phyloP scores from a whole-genome alignment of 2,113 vertebrate species.

The Myotis brandtii region DNA sequence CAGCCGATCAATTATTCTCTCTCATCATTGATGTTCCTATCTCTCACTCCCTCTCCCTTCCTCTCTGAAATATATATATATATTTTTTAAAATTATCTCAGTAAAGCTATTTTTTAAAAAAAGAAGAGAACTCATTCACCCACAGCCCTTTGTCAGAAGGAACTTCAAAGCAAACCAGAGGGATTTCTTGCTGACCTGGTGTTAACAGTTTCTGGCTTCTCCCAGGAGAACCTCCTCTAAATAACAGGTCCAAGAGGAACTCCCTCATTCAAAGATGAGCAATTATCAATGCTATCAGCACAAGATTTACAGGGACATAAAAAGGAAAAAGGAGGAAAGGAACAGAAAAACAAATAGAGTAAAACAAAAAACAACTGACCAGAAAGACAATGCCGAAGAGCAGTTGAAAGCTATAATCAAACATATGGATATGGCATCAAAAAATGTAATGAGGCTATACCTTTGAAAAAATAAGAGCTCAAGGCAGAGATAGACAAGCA shows the following conservation, averaged over 20 bases:
- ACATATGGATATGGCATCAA: not conserved
- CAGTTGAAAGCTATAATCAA: constrained; percentile 20
- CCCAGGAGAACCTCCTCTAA: not conserved
- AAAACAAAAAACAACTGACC: not conserved
- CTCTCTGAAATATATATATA: not conserved
- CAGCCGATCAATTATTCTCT: not conserved
- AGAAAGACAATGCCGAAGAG: not conserved
- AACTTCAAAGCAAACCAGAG: not conserved
- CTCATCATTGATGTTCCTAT: not conserved
- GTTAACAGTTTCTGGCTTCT: not conserved
- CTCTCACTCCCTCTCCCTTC: not conserved
- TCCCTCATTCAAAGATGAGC: not conserved
- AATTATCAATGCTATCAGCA: constrained; percentile 35
- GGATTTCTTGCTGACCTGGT: not conserved
- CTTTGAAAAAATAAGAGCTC: constrained; percentile 10
- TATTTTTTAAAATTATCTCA: not conserved
- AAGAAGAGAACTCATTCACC: not conserved
- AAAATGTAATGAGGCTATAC: constrained; percentile 14
- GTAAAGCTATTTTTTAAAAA: constrained; percentile 5
- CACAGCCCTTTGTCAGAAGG: not conserved
- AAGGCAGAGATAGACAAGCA: constrained; percentile 19
- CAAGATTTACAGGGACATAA: not conserved
- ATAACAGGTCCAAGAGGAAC: not conserved
- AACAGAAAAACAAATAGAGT: not conserved
- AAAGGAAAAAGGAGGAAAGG: not conserved